A percentile compares a stretch with the other conserved stretches of the same genome.
phyloP scores from a whole-genome alignment of 2,797 vertebrate species.

The Pangasius sanitwongsei region DNA sequence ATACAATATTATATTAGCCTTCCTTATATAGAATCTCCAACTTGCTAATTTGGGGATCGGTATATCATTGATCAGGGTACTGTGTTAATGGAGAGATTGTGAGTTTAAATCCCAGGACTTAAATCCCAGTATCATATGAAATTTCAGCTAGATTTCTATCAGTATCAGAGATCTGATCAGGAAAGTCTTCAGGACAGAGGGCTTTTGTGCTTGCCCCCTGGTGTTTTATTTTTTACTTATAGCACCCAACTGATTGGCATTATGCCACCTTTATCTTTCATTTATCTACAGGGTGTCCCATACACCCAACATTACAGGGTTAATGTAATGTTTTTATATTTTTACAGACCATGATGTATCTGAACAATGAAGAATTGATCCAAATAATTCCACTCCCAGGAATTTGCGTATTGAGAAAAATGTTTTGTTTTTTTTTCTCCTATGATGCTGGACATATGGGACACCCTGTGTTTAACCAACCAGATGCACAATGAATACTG shows the following conservation, averaged over 20 bases:
- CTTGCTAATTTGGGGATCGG: neutral
- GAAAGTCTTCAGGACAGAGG: neutral
- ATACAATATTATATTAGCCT: neutral
- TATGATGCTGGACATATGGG: neutral
- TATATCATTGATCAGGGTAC: neutral
- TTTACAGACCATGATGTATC: neutral
- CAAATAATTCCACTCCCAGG: neutral
- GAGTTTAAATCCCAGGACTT: neutral
- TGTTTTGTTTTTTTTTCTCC: neutral
- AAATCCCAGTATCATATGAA: too few relatives aligned
- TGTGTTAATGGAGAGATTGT: neutral
- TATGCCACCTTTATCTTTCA: neutral
- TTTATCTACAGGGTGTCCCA: neutral
- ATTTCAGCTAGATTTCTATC: neutral
- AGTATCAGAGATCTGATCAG: neutral
- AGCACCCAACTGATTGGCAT: neutral
- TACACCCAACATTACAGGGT: neutral
- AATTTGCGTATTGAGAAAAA: neutral
- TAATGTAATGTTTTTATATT: neutral
- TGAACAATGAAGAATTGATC: neutral
- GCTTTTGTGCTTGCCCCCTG: too few relatives aligned
- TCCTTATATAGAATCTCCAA: neutral
- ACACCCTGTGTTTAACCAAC: neutral
- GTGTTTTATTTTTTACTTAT: neutral
- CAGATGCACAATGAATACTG: neutral